Base-by-base conservation (phyloP, 2,888 invertebrate species). In the Apotomis capreana region DNA sequence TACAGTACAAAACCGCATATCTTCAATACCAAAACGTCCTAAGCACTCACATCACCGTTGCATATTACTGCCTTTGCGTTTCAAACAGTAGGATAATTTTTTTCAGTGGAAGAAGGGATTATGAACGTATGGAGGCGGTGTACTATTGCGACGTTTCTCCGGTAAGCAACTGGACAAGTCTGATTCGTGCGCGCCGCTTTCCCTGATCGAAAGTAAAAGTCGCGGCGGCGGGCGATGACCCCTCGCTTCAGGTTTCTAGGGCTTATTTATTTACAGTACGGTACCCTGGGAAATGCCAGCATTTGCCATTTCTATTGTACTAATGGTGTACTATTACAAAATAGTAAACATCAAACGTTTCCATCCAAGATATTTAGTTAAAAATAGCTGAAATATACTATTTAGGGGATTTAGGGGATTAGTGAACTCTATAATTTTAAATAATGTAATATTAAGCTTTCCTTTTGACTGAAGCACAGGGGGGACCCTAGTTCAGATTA, bases 171-270 rank as follows among this genome's bases (percentile, higher is more conserved):
- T 60, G 65, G 54, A 51, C 69, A 69, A 64, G 60, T 70, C 70
- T 40, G 46, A 60, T 40, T 46, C 54, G 60, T 54, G 70, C 70
- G 70, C 46, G 12, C 46, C 54, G 65, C 70, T 71, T 71, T 71
- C 70, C 67, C 70, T 57, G 69, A 57, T 71, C 49, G 70, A 71
- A 67, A 71, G 70, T 71, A 71, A 71, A 71, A 71, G 70, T 67
- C 70, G 69, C 67, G 52, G 52, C 36, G 60, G 46, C 68, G 69
- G 51, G 70, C 70, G 67, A 61, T 36, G 70, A 71, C 70, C 70
- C 59, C 61, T 57, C 49, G 54, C 65, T 40, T 54, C 65, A 49
- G 59, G 52, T 65, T 61, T 67, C 37, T 67, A 71, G 70, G 70
- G 60, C 57, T 58, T 44, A 37, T 49, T 10, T 61, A 15, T 71